Percentiles rank a stretch among this genome's conserved stretches.
These are phyloP conservation scores for Cephalotes varians DNA, from an alignment of 2,888 invertebrate species.

Conservation along the genomic window DNA sequence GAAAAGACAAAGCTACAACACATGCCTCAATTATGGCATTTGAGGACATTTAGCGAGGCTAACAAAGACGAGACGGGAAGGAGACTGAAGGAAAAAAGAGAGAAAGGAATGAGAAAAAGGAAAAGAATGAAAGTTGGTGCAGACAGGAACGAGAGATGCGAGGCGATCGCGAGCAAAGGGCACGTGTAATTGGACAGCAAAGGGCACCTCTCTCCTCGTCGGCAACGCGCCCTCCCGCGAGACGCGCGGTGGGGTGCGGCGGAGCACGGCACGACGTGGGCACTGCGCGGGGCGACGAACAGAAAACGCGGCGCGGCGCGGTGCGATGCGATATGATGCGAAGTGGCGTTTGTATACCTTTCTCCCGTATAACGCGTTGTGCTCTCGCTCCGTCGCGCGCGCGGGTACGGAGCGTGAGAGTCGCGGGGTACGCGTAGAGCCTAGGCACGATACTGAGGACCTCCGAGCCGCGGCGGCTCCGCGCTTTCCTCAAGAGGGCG, in stretches of 20 bases:
- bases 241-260: conserved; percentile 27
- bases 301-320: conserved; percentile 30
- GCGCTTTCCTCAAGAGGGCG: conserved; percentile 75
- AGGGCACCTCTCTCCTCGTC: conserved; percentile 60
- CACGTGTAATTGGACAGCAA: conserved; percentile 65
- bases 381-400: conserved; percentile 56
- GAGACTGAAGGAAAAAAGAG: conserved; percentile 3
- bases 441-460: conserved; percentile 74
- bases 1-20: background rate
- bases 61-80: conserved; percentile 32
- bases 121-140: conserved; percentile 38
- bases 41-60: conserved; percentile 12
- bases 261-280: conserved; percentile 19
- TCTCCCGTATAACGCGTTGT: background rate
- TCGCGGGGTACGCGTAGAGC: conserved; percentile 66
- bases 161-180: conserved; percentile 58
- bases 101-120: conserved; percentile 1
- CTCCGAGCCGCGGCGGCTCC: conserved; percentile 57
- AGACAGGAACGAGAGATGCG: conserved; percentile 44
- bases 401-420: conserved; percentile 35
- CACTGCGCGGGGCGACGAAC: conserved; percentile 55
- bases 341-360: background rate
- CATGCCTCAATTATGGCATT: background rate
- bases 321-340: background rate
- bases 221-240: conserved; percentile 39